Evolutionary conservation across 2,113 vertebrate species (phyloP), one percentile per base, ranked within the genome.

Genomic region (Pseudorhombus dupliciocellatus): DNA sequence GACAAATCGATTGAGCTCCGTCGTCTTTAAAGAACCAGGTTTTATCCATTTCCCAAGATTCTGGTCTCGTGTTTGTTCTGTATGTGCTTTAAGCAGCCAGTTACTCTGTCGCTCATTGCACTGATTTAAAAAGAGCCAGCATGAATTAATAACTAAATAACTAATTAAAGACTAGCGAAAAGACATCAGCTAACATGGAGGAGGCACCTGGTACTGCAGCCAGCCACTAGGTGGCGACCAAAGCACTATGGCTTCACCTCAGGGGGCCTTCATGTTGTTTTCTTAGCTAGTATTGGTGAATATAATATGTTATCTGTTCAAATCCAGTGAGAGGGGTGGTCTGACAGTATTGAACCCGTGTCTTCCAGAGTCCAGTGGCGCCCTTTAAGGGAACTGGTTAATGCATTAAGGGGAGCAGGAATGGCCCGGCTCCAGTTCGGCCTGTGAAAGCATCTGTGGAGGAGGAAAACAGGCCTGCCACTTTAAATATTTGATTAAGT

Each of bases 401-500:
- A 55, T 31, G 48, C 68, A 75, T 69, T 75, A 57, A 26, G 16
- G 22, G 26, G 62, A 6, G 44, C 18, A 64, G 46, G 50, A 59
- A 22, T 51, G 58, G 59, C 72, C 44, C 2, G 53, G 57, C 42
- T 79, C 64, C 69, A 76, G 78, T 76, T 62, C 72, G 79, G 70
- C 58, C 48, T 53, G 50, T 25, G 53, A 55, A 34, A 74, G 71
- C 66, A 25, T 73, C 54, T 63, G 70, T 55, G 74, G 58, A 48
- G 31, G 64, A 66, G 57, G 44, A 81, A 81, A 82, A 66, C 61
- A 60, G 80, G 46, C 5, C 51, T 76, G 61, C 66, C 70, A 85
- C 84, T 83, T 90, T 80, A 81, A 89, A 83, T 75, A 87, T 79
- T 85, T 85, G 80, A 87, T 83, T 84, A 87, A 89, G 74, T 85